phyloP scores from a whole-genome alignment of 2,888 invertebrate genomes.

The Euproctis similis region DNA sequence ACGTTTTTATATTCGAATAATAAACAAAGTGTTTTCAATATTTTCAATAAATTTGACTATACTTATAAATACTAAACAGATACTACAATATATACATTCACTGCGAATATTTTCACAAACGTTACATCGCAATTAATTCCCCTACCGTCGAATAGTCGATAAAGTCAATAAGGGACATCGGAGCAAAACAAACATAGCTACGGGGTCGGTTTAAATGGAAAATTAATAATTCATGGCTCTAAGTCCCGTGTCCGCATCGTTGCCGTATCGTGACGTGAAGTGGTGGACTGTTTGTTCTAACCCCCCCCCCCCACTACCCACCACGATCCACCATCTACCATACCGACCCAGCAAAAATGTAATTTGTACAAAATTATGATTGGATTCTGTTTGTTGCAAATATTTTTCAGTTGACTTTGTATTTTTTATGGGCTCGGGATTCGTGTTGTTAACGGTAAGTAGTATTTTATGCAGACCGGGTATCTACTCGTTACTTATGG shows the following conservation, averaged over 20 bases:
- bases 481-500: no score
- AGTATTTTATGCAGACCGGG: conserved; percentile 8
- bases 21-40: no score
- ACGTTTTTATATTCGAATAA: no score
- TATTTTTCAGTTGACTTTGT: conserved; percentile 13
- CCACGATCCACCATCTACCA: no score
- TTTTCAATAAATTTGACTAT: no score
- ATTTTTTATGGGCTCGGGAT: conserved; percentile 12
- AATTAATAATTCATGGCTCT: conserved; percentile 43
- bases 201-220: conserved; percentile 33
- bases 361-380: conserved; percentile 27
- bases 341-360: conserved; percentile 23
- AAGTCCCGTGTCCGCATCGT: conserved; percentile 18
- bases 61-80: conserved; percentile 15
- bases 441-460: conserved; percentile 5
- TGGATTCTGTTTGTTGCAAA: conserved; percentile 21
- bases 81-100: no score
- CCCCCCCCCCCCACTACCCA: no score
- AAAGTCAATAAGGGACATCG: conserved; percentile 39
- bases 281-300: conserved; percentile 20
- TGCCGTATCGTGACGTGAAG: conserved; percentile 22
- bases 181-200: conserved; percentile 34
- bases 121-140: conserved; percentile 30
- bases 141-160: conserved; percentile 28
- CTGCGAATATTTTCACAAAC: conserved; percentile 18